Evolutionary conservation across 2,888 invertebrate species (phyloP), one percentile per base, ranked within the genome.

Genomic region (Himalopsyche anomala): DNA sequence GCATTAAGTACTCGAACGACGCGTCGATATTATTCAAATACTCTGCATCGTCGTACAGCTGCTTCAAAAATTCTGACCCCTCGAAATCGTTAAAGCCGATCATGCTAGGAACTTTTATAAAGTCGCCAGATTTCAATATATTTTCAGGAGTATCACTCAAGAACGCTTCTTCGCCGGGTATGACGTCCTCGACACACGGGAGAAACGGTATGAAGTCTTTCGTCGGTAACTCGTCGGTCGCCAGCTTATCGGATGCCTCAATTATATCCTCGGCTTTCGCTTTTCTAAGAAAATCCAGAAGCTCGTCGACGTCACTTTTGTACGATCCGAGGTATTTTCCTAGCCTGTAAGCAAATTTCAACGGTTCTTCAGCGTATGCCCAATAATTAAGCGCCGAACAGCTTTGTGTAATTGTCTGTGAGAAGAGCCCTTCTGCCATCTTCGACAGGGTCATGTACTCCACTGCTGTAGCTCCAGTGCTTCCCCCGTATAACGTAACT

Each of bases 401-500:
- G 28, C 90, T 89, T 0, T 92, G 90, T 91, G 6, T 90, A 90
- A 28, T 93, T 92, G 88, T 93, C 92, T 91, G 92, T 91, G 79
- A 91, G 42, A 91, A 92, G 1, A 93, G 89, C 12, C 91, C 92
- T 80, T 91, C 88, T 19, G 92, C 90, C 2, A 91, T 90, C n/a
- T 90, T 89, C 0, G 92, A 91, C 74, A 93, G 87, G 0, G 91
- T 90, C 2, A 93, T 90, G 45, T 93, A 84, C 86, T 93, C 93
- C 2, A 91, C 91, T 5, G 90, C 87, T 15, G 89, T 88, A 4
- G 91, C 91, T 5, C 93, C 93, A 6, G 92, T 92, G 90, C 93
- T 93, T 89, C 93, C 92, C 0, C 93, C 93, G 40, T 90, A 92
- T 9, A 93, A 85, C 0, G 93, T 93, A 85, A 93, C 91, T 84